Percentiles rank a stretch among this genome's conserved stretches.
phyloP scores from a whole-genome alignment of 2,797 vertebrate genomes.

The Pseudomugil tenellus region DNA sequence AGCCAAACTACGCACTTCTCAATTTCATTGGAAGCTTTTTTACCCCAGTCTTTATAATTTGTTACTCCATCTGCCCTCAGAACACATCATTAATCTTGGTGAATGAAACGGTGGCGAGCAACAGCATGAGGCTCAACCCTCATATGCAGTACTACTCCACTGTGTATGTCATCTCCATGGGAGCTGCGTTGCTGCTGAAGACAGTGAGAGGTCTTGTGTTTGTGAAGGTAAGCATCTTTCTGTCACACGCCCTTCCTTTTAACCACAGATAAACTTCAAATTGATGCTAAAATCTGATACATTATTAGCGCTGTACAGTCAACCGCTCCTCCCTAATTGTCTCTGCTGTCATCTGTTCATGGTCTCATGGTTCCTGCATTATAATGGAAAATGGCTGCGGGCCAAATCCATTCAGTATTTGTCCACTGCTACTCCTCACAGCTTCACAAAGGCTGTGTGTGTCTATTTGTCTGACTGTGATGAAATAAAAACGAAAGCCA shows the following conservation, averaged over 20 bases:
- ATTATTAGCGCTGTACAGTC: constrained; percentile 20
- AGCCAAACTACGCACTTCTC: constrained; percentile 48
- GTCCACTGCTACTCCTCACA: constrained; percentile 55
- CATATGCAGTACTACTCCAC: constrained; percentile 79
- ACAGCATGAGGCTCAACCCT: constrained; percentile 84
- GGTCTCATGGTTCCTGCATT: constrained; percentile 45
- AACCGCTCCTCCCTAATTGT: constrained; percentile 56
- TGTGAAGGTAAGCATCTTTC: constrained; percentile 81
- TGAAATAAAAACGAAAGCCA: constrained; percentile 14
- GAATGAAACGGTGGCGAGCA: constrained; percentile 76
- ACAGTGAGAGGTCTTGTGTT: constrained; percentile 83
- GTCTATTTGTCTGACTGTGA: constrained; percentile 19
- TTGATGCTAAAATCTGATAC: constrained; percentile 13
- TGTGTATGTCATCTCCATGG: constrained; percentile 84
- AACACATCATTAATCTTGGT: constrained; percentile 78
- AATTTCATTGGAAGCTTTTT: constrained; percentile 55
- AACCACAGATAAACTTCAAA: constrained; percentile 20
- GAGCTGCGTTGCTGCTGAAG: constrained; percentile 81
- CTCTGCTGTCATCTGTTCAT: constrained; percentile 57
- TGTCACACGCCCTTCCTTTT: constrained; percentile 6
- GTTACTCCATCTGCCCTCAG: constrained; percentile 80
- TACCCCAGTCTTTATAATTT: constrained; percentile 62
- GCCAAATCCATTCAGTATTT: constrained; percentile 78
- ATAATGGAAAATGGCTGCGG: constrained; percentile 74
- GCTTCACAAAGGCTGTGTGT: constrained; percentile 33